Evolutionary conservation across 2,888 invertebrate genomes (phyloP).

Genomic region (Lingula anatina): DNA sequence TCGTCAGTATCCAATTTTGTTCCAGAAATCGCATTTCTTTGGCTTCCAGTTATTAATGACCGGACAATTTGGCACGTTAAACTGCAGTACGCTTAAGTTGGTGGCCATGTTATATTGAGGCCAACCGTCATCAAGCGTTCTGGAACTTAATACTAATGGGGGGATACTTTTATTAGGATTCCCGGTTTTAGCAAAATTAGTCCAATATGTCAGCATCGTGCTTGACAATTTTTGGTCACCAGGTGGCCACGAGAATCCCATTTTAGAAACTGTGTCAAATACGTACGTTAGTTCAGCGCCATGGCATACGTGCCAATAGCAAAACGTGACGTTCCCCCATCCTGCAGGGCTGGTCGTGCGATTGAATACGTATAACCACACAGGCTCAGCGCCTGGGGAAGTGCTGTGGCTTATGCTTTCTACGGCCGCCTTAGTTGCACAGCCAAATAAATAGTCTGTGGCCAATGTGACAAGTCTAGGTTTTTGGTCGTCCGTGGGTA

Average conservation of each 20-base stretch:
- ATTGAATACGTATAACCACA: slow-evolving; percentile 27
- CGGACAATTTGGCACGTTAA: slow-evolving; percentile 20
- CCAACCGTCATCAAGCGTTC: slow-evolving; percentile 13
- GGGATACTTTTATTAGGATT: slow-evolving; percentile 21
- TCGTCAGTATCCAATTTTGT: slow-evolving; percentile 31
- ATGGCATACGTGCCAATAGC: slow-evolving; percentile 34
- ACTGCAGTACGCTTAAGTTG: slow-evolving; percentile 13
- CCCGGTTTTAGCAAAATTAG: slow-evolving; percentile 41
- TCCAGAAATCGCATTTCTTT: slow-evolving; percentile 33
- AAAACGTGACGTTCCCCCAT: slow-evolving; percentile 28
- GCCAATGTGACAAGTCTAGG: slow-evolving; percentile 11
- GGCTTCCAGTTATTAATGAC: slow-evolving; percentile 15
- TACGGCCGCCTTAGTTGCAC: slow-evolving; percentile 18
- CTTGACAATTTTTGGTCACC: slow-evolving; percentile 22
- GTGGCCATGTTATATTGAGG: slow-evolving; percentile 16
- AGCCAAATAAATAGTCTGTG: too few species aligned
- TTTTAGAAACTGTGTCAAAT: slow-evolving; percentile 20
- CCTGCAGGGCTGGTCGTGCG: slow-evolving; percentile 27
- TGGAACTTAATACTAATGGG: slow-evolving; percentile 5
- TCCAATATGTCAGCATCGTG: slow-evolving; percentile 27
- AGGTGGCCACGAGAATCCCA: slow-evolving; percentile 20
- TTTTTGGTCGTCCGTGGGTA: slow-evolving; percentile 12
- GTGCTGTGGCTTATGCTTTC: slow-evolving; percentile 7
- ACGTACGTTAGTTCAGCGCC: slow-evolving; percentile 33
- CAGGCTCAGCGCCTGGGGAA: too few species aligned